Base-by-base conservation (phyloP, 2,888 invertebrate species). In the Teleiodes luculella region DNA sequence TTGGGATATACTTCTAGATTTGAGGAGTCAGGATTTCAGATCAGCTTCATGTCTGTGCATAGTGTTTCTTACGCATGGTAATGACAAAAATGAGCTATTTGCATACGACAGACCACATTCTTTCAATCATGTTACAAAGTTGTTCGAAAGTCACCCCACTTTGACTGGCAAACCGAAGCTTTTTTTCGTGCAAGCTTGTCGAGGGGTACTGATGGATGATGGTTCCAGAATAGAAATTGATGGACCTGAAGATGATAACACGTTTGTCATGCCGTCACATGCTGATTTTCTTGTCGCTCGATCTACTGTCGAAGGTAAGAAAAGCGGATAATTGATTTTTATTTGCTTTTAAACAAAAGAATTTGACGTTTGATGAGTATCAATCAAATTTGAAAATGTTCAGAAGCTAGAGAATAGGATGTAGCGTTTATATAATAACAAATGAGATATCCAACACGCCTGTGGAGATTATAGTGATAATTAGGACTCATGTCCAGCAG, bases 151-250 rank as follows among this genome's bases (percentile, higher is more conserved):
- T 20, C 63, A 75, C 52, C 52, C 56, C 10, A 64, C 68, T 0
- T 66, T 81, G 20, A 69, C 74, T 1, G 74, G 70, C 31, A 81
- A 78, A 39, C 84, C 84, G 2, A 84, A 84, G 54, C 60, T 84
- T 35, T 75, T 83, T 54, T 74, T 84, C 39, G 62, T 84, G 0
- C 63, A 86, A 82, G 86, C 86, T 30, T 86, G 86, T 58, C 68
- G 85, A 51, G 86, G 86, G 0, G 63, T 48, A 0, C 57, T 59
- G 1, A 31, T 67, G 6, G 86, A 86, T 35, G 59, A 64, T 2
- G 86, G 86, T 0, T 70, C 68, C 53, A 65, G 66, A 3, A 64
- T 83, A 0, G 57, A 68, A 30, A 46, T 71, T 0, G 86, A 86
- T 53, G 74, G 76, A 3, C 24, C 24, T 24, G 58, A 59, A 1